Conservation (phyloP, 2,113 vertebrate genomes). For the Pseudopipra pipra region DNA sequence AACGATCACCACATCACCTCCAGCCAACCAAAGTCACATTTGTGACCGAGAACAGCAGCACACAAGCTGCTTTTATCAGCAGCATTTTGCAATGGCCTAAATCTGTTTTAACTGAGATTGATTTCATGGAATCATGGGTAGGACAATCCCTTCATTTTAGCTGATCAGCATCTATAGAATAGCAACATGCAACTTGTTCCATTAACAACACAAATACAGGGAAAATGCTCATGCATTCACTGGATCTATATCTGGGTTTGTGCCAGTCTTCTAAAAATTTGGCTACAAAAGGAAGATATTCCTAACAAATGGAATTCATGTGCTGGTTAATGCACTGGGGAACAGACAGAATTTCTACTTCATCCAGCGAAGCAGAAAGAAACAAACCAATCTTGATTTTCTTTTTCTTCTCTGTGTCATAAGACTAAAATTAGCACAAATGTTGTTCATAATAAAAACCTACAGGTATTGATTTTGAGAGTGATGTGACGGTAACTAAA, state of each 20-base stretch:
- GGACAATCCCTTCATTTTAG: too few relatives aligned
- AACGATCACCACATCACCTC: accelerated
- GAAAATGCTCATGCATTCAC: not conserved
- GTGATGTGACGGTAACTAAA: not conserved
- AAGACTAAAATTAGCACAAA: not conserved
- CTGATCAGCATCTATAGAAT: not conserved
- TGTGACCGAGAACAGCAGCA: accelerated
- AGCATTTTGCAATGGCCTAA: not conserved
- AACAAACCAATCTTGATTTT: not conserved
- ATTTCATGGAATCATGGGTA: accelerated
- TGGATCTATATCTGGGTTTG: not conserved
- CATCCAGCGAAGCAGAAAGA: not conserved
- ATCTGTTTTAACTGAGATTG: not conserved
- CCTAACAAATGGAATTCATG: not conserved
- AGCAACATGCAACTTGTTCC: not conserved
- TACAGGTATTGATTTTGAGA: constrained; percentile 9
- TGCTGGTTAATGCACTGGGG: not conserved
- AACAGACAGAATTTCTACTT: not conserved
- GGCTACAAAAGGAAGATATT: not conserved
- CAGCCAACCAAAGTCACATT: not conserved
- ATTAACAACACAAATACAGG: not conserved
- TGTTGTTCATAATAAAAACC: not conserved
- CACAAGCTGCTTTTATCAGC: not conserved
- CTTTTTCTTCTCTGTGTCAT: not conserved
- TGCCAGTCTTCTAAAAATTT: not conserved